These are phyloP conservation scores for Drosophila pseudotakahashii DNA, from an alignment of 2,888 invertebrate species.

Conservation along the genomic window DNA sequence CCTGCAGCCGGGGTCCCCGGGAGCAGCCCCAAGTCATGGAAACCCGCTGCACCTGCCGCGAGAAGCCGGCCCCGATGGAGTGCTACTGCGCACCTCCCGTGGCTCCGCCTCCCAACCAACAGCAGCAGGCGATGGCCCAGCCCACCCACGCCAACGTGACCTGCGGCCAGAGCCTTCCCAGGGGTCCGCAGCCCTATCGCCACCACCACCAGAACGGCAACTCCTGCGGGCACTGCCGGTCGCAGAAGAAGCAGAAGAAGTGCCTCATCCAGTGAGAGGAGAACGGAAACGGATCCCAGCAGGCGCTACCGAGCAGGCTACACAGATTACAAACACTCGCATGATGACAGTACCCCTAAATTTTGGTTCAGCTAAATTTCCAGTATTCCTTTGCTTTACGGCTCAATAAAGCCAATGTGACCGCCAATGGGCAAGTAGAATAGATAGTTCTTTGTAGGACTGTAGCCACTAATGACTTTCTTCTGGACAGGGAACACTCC, in stretches of 20 bases:
- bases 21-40: neutral
- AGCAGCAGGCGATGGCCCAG: neutral
- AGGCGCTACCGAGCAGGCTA: conserved; percentile 30
- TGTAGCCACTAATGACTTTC: neutral
- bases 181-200: conserved; percentile 23
- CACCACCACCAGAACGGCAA: neutral
- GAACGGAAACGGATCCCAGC: conserved; percentile 14
- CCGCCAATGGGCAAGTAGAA: conserved; percentile 45
- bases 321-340: conserved; percentile 2
- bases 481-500: conserved; percentile 9
- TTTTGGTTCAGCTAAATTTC: conserved; percentile 23
- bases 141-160: conserved; percentile 44
- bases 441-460: neutral
- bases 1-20: conserved; percentile 23
- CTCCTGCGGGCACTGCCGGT: conserved; percentile 29
- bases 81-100: conserved; percentile 51
- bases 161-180: conserved; percentile 41
- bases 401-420: conserved; percentile 27
- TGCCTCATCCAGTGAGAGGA: conserved; percentile 56
- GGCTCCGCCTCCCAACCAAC: neutral
- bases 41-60: conserved; percentile 29
- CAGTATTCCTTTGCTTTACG: conserved; percentile 15
- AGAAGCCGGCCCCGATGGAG: neutral
- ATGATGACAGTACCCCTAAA: conserved; percentile 16
- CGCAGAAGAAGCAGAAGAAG: conserved; percentile 41